These are phyloP conservation scores for Melipona quadrifasciata DNA, from an alignment of 1,140 invertebrate species.

Conservation along the genomic window DNA sequence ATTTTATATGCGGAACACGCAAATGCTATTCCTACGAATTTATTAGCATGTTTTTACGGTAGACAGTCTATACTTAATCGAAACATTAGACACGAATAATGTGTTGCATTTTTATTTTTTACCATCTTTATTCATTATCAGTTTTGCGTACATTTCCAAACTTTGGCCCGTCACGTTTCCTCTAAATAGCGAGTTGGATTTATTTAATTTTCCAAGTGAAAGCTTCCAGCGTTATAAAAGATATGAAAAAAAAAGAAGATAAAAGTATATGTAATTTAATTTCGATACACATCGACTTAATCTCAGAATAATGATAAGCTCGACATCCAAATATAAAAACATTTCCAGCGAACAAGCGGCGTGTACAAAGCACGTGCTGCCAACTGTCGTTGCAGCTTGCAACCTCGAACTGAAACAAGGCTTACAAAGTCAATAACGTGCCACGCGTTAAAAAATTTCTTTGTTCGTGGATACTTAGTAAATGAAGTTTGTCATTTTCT, in stretches of 20 bases:
- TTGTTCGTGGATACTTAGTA: neutral
- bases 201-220: neutral
- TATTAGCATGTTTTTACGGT: slow-evolving; percentile 56
- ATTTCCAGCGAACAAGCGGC: neutral
- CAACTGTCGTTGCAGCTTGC: slow-evolving; percentile 25
- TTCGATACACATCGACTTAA: neutral
- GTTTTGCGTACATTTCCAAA: neutral
- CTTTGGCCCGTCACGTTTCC: too few relatives aligned
- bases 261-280: neutral
- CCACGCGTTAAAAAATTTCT: neutral
- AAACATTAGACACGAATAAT: neutral
- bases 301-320: neutral
- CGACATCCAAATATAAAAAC: neutral
- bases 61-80: slow-evolving; percentile 14
- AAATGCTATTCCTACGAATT: slow-evolving; percentile 40
- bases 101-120: neutral
- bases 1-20: slow-evolving; percentile 53
- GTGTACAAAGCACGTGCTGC: slow-evolving; percentile 36
- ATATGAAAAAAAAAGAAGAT: neutral
- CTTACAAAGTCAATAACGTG: neutral
- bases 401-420: slow-evolving; percentile 8
- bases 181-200: neutral
- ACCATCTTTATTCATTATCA: neutral
- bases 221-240: neutral
- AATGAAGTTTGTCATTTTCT: too few relatives aligned